A percentile compares a stretch with the other conserved stretches of the same genome.
phyloP scores from a whole-genome alignment of 2,113 vertebrate genomes.

The Cinclus mexicanus region DNA sequence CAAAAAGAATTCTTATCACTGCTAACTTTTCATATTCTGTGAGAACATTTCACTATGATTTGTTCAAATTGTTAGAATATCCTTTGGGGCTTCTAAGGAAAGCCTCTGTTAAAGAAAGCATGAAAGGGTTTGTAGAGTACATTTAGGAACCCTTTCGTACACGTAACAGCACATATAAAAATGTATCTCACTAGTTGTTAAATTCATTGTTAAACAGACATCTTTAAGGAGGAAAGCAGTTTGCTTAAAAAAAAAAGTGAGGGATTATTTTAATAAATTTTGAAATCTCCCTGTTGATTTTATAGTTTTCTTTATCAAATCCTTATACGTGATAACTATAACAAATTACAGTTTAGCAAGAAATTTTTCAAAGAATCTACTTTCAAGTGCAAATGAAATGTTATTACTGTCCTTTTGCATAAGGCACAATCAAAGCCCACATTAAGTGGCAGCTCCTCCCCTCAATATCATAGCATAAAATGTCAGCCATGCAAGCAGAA shows the following conservation, averaged over 20 bases:
- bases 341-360: neutral
- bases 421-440: neutral
- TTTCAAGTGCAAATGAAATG: neutral
- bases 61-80: neutral
- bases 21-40: neutral
- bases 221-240: neutral
- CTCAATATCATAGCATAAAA: neutral
- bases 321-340: neutral
- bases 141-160: neutral
- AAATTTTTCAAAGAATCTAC: neutral
- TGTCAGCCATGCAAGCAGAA: neutral
- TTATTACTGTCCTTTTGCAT: neutral
- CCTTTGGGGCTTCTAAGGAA: neutral
- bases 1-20: neutral
- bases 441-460: neutral
- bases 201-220: neutral
- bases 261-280: neutral
- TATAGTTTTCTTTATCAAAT: neutral
- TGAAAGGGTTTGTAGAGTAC: neutral
- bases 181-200: neutral
- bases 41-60: neutral
- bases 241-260: neutral
- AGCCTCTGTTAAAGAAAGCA: neutral
- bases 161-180: neutral
- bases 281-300: neutral